Evolutionary conservation across 2,797 vertebrate species (phyloP), one percentile per base, ranked within the genome.

Genomic region (Phaenicophaeus curvirostris): DNA sequence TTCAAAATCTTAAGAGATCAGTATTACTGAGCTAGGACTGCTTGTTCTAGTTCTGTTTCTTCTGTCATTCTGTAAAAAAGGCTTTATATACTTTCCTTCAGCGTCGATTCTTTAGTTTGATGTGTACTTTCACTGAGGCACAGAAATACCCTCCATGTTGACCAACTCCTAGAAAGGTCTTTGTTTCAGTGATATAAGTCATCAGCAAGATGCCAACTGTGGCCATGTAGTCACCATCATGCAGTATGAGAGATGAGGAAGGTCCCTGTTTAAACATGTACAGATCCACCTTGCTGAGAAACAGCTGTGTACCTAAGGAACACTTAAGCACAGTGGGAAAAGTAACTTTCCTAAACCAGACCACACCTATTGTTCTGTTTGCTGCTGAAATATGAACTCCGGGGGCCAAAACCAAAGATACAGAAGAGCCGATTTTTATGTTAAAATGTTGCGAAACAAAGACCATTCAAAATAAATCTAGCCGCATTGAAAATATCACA

Each of bases 371-470:
- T 73, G 15, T n/a, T 95, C 72, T 61, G 73, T 78, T 68, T 79
- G 83, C 46, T 94, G 91, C 23, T 90, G 72, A 96, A 95, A 95
- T 75, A 82, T 10, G 11, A 97, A 91, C 87, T 95, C 74, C 24
- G 20, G 87, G 81, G 81, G 67, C 66, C 73, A 92, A 87, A 90
- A 95, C 15, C 59, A 80, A 92, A 87, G 77, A 63, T 54, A 89
- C 58, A 96, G 65, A 58, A 72, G 14, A 87, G 37, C 18, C 65
- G 28, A 78, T 89, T 96, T 91, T 88, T 68, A 94, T 88, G 77
- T 71, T 89, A 89, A 96, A 94, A 78, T 92, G 94, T 93, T 95
- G 90, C 95, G 68, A 79, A 82, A 90, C 25, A 88, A 92, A 94
- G 42, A 73, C 53, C 68, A 44, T 58, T 76, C 14, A 7, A 90